Base-by-base conservation (phyloP, 2,113 vertebrate genomes). In the Poeciliopsis turrubarensis region DNA sequence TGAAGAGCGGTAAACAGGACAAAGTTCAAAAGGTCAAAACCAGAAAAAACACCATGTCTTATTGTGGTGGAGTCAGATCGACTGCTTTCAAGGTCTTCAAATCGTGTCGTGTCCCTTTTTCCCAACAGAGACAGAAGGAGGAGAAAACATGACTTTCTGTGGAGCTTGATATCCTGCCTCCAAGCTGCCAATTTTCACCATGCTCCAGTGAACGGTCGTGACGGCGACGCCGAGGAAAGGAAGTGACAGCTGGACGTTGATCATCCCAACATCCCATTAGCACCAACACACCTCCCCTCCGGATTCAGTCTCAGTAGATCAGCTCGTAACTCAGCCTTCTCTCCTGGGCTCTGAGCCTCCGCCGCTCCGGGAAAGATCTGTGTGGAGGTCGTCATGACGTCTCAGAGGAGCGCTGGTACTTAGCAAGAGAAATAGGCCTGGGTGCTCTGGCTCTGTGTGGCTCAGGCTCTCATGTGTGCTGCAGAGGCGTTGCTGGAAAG, bases 211-310 rank as follows among this genome's bases (percentile, higher is more conserved):
- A 80, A 54, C 71, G 73, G 65, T 41, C 44, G 41, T 72, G 78
- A 87, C 67, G 73, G 57, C 41, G 72, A 78, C 60, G 72, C 63
- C 47, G 32, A 62, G 41, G 70, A 77, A 79, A 72, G 51, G 65
- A 86, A 82, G 77, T 76, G 79, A 82, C 81, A 89, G 84, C 81
- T 84, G 79, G 3, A 41, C 1, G 68, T 70, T 68, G 71, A 84
- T 86, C 77, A 64, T 75, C 74, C 64, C 78, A 77, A 70, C 66
- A 63, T 66, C 74, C 72, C 71, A 65, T 78, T 83, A 85, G 75
- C 60, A 37, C 72, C 70, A 39, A 61, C 7, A 73, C 66, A 67
- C 30, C 54, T 80, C 76, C 64, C 70, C 39, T 17, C 72, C 62
- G 70, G 67, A 68, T 69, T 72, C 65, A n/a, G 65, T 75, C 71